Base-by-base conservation (phyloP, 2,888 invertebrate genomes). In the Sphinx pinastri region DNA sequence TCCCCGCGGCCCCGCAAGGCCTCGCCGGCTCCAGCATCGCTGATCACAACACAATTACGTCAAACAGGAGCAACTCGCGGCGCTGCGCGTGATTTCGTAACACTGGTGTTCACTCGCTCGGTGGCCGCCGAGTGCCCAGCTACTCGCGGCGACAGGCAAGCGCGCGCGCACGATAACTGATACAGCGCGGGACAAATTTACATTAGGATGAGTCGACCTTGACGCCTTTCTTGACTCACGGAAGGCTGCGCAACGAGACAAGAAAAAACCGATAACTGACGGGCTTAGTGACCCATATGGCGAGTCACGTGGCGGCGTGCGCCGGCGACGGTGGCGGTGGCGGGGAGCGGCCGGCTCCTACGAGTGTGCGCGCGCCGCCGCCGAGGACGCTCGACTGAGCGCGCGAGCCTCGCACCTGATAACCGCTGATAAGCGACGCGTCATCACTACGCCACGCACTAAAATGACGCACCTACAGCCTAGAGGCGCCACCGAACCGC, bases 391-490 rank as follows among this genome's bases (percentile, higher is more conserved):
- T 87, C 86, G 83, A 91, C 91, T 91, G 87, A 81, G 77, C 79
- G 81, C 79, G 79, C 87, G 88, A 87, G 89, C 86, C 88, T 87
- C 87, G 86, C 84, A 82, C 87, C 88, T 91, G 92, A 92, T 92
- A 92, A 90, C 89, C 83, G 83, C 88, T 92, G 92, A 92, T 92
- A 92, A 91, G 88, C 87, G 84, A 68, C 85, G 85, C 86, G 88
- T 88, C 87, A 88, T 83, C 85, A 78, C 73, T 80, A 81, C 83
- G 81, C n/a, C 68, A 49, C 58, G 49, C 75, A 73, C 76, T 79
- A 75, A 80, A 76, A 75, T 83, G 82, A 81, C 81, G 81, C 80
- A 68, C 54, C 49, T 38, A 38, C 7, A 38, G 38, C 38, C 38
- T 54, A 12, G 19, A 19, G 49, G 52, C 59, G 25, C 70, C 67